phyloP scores from a whole-genome alignment of 1,140 invertebrate genomes.

The Megalonaias nervosa region DNA sequence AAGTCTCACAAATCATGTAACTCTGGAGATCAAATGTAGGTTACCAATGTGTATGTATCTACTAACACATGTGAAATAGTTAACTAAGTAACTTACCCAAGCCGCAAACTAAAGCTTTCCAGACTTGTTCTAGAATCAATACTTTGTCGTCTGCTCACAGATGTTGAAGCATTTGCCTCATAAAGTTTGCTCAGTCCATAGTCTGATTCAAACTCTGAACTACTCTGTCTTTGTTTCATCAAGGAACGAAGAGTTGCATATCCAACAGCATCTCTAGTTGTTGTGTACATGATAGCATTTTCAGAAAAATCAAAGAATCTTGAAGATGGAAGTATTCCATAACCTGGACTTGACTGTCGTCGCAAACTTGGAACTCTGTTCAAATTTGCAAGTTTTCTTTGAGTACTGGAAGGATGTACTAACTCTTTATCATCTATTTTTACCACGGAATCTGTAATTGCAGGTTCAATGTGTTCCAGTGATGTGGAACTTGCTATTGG shows the following conservation, averaged over 20 bases:
- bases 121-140: conserved; percentile 40
- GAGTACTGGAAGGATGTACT: conserved; percentile 61
- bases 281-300: conserved; percentile 59
- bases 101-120: conserved; percentile 23
- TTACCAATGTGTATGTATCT: too few relatives aligned
- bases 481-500: conserved; percentile 54
- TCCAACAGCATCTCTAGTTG: conserved; percentile 76
- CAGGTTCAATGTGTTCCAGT: conserved; percentile 39
- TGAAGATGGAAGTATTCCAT: conserved; percentile 40
- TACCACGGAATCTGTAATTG: conserved; percentile 21
- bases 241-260: conserved; percentile 85
- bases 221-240: conserved; percentile 76
- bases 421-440: conserved; percentile 35
- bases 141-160: conserved; percentile 40
- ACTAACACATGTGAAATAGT: neutral
- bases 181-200: conserved; percentile 44
- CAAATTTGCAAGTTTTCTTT: conserved; percentile 62
- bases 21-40: too few relatives aligned
- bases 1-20: too few relatives aligned
- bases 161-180: conserved; percentile 26
- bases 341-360: conserved; percentile 43
- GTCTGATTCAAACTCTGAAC: conserved; percentile 61
- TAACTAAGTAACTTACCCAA: conserved; percentile 13
- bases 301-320: conserved; percentile 37
- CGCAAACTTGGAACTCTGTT: conserved; percentile 61